Percentiles rank a stretch among this genome's conserved stretches.
These are phyloP conservation scores for Yoshiicerus persimilis DNA, from an alignment of 1,140 invertebrate genomes.

Conservation along the genomic window DNA sequence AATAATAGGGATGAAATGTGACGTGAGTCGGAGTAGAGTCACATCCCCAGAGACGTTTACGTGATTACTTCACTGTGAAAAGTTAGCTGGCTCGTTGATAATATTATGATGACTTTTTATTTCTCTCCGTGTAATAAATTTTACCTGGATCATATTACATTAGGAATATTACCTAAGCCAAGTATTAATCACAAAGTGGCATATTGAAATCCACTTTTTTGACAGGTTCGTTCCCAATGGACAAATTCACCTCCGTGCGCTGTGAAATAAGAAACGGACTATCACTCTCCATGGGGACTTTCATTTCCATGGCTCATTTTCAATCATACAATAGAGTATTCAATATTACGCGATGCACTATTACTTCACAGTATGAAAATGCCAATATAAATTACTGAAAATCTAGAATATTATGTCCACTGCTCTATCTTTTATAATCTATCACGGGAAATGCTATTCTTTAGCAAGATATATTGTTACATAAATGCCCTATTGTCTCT, in stretches of 20 bases:
- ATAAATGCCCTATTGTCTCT: background rate
- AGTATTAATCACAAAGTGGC: constrained; percentile 34
- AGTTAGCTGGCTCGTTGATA: background rate
- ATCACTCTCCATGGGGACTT: background rate
- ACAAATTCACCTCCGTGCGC: constrained; percentile 13
- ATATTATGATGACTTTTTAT: background rate
- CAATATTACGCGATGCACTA: background rate
- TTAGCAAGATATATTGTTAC: background rate
- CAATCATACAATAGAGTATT: background rate
- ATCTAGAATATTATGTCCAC: background rate
- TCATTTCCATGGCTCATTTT: background rate
- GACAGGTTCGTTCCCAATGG: constrained; percentile 1
- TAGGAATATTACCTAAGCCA: constrained; percentile 24
- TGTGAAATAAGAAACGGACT: background rate
- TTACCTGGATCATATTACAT: constrained; percentile 37
- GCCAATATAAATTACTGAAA: background rate
- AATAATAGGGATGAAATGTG: background rate
- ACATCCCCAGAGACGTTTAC: constrained; percentile 30
- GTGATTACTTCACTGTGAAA: constrained; percentile 24
- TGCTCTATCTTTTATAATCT: background rate
- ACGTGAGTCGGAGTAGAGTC: background rate
- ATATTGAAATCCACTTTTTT: constrained; percentile 34
- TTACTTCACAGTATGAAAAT: background rate
- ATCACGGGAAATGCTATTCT: background rate
- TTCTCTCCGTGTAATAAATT: background rate